Conservation (phyloP, 2,113 vertebrate species). For the Prolemur simus region DNA sequence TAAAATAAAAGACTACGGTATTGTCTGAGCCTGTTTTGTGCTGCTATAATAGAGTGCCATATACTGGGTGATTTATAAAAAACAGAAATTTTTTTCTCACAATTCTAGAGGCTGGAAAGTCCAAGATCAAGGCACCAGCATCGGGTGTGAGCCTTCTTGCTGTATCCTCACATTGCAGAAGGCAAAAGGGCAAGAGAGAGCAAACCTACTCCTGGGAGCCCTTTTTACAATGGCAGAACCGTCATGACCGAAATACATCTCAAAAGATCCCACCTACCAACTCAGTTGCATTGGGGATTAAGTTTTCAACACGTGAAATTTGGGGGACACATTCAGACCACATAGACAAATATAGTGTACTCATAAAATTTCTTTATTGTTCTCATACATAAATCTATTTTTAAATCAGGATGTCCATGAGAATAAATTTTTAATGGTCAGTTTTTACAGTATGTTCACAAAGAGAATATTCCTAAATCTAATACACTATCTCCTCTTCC, state of each 20-base stretch:
- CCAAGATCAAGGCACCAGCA: neutral
- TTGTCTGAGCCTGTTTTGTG: neutral
- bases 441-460: neutral
- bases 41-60: neutral
- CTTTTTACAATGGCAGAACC: neutral
- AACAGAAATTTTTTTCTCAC: neutral
- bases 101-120: neutral
- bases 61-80: neutral
- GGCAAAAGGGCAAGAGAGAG: neutral
- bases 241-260: neutral
- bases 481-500: neutral
- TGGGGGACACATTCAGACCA: neutral
- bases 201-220: neutral
- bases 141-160: neutral
- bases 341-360: neutral
- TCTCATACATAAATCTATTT: conserved; percentile 29
- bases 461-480: neutral
- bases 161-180: neutral
- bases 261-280: neutral
- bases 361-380: neutral
- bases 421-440: neutral
- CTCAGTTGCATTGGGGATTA: neutral
- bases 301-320: neutral
- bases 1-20: neutral
- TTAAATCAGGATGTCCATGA: neutral